Evolutionary conservation across 2,888 invertebrate genomes (phyloP), one percentile per base, ranked within the genome.

Genomic region (Aleiodes testaceus): DNA sequence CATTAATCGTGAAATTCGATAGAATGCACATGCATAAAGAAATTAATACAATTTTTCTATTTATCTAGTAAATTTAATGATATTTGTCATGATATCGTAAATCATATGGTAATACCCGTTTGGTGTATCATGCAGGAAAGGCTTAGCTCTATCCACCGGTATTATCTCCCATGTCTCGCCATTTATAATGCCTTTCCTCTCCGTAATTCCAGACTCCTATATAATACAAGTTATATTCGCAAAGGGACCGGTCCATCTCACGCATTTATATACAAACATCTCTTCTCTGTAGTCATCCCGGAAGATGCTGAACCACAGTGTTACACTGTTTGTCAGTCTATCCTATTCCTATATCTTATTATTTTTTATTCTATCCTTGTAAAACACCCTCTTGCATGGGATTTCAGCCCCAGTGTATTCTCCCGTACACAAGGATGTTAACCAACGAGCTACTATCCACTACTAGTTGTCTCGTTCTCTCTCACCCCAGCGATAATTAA

Each of bases 111-210:
- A 55, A 67, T 67, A 64, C 64, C 47, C 11, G 49, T 64, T 36
- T 49, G n/a, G 14, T 26, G 30, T 64, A 49, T 49, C 18, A 36
- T 36, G 59, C 66, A 74, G 77, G 76, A 79, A 81, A 79, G 78
- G 78, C 75, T 79, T 77, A 68, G 75, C 75, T 81, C 81, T 80
- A 80, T 80, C 81, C 78, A 72, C 74, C 76, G 73, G 76, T 76
- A 78, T 75, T 78, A 80, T 79, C 81, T 81, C 73, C 78, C 78
- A 52, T 66, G 50, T 66, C 66, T 50, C 66, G 53, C 18, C 36
- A 26, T 30, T 22, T 26, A 66, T 44, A 67, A 67, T 55, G 44
- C 59, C 36, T 66, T 53, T 18, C 18, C 36, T 50, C 55, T 45
- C 50, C 45, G 55, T 53, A 26, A 26, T 53, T 53, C 53, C 53